Conservation (phyloP, 2,797 vertebrate species). For the Tadarida brasiliensis region DNA sequence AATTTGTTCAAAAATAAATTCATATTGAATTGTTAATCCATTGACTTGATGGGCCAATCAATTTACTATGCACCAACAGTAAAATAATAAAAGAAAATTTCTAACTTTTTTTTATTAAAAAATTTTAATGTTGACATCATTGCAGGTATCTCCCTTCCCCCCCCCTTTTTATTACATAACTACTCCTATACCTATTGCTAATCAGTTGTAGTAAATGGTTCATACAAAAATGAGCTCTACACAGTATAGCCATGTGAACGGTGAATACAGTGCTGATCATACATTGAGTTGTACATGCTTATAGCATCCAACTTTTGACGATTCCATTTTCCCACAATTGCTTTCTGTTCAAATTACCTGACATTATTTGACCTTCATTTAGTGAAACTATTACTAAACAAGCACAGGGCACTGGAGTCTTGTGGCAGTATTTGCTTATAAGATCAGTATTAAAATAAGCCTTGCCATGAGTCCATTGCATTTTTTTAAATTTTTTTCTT, state of each 20-base stretch:
- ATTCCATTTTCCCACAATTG: neutral
- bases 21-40: neutral
- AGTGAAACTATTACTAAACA: neutral
- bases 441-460: neutral
- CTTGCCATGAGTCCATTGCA: neutral
- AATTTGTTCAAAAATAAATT: slow-evolving; percentile 42
- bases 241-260: neutral
- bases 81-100: neutral
- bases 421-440: neutral
- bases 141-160: neutral
- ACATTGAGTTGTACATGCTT: neutral
- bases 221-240: neutral
- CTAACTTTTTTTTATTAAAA: neutral
- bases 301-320: neutral
- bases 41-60: neutral
- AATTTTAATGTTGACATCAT: neutral
- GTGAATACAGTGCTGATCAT: neutral
- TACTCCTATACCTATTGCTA: neutral
- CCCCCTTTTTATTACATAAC: neutral
- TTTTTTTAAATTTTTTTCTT: neutral
- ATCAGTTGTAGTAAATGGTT: neutral
- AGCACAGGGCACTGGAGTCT: neutral
- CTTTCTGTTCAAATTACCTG: neutral
- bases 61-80: neutral
- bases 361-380: neutral